A percentile compares a stretch with the other conserved stretches of the same genome.
Conservation (phyloP, 2,113 vertebrate species). For the Corvus hawaiiensis region DNA sequence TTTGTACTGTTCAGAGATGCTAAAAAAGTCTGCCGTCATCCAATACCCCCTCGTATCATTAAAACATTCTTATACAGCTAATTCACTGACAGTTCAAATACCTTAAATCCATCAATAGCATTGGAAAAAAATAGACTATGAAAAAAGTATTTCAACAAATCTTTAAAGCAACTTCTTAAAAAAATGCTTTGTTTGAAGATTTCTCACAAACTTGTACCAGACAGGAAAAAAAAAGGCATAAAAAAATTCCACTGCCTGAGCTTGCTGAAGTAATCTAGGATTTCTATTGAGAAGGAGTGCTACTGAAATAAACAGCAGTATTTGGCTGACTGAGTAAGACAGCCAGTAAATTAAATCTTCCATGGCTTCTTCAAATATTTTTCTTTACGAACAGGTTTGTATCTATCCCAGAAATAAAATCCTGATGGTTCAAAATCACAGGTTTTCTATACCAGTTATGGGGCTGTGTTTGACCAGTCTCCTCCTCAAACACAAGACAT, state of each 20-base stretch:
- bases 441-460: background rate
- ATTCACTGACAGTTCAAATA: background rate
- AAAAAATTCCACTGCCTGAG: background rate
- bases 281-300: background rate
- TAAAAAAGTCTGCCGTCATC: constrained; percentile 51
- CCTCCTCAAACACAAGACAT: background rate
- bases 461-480: background rate
- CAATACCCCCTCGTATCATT: background rate
- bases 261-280: constrained; percentile 27
- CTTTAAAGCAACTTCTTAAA: background rate
- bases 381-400: background rate
- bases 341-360: background rate
- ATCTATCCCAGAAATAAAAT: background rate
- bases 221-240: background rate
- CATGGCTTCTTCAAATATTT: background rate
- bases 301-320: constrained; percentile 13
- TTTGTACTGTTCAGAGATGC: constrained; percentile 41
- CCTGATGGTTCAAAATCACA: background rate
- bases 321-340: background rate
- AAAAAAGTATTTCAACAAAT: background rate
- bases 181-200: background rate
- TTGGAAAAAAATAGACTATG: background rate
- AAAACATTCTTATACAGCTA: constrained; percentile 1
- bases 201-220: background rate
- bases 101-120: constrained; percentile 29